Evolutionary conservation across 2,113 vertebrate species (phyloP), one percentile per base, ranked within the genome.

Genomic region (Alouatta palliata): DNA sequence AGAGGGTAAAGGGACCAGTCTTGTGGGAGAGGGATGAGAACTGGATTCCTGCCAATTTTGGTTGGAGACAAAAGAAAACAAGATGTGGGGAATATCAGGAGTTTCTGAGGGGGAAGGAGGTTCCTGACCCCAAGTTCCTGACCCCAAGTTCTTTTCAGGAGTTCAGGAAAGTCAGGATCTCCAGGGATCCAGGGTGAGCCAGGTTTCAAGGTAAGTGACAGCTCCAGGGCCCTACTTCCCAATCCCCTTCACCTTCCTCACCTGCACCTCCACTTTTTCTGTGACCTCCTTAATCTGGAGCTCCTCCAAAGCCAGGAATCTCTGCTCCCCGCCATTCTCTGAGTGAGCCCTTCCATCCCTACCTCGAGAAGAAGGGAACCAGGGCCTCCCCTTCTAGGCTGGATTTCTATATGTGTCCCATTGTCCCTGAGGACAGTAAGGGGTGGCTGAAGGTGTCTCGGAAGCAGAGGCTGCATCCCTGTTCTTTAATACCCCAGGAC

Each of bases 101-200:
- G 68, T 56, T 56, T 56, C 14, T 27, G 43, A 20, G 25, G 23
- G 8, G 54, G 20, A 54, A 21, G 20, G 20, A 56, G 54, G 6
- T 23, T 32, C 43, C 81, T 95, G 37, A 96, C 7, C n/a, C n/a
- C n/a, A n/a, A n/a, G n/a, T n/a, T n/a, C n/a, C n/a, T n/a, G n/a
- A n/a, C n/a, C 9, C 54, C 35, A 52, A 2, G 94, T 6, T 96
- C 82, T 47, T 82, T 94, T 43, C 97, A 99, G 99, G 99, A 99
- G 85, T 99, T 99, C 99, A 0, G 99, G 99, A 76, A 99, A 99
- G 88, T 88, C 98, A 0, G 99, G 99, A 70, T 98, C 99, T 56
- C 99, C 99, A 5, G 99, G 99, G 25, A 98, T 99, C 20, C 98
- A 98, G 66, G 99, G 99, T 14, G 99, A 99, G 90, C 98, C 98